phyloP scores from a whole-genome alignment of 2,113 vertebrate species.

The Globicephala melas region DNA sequence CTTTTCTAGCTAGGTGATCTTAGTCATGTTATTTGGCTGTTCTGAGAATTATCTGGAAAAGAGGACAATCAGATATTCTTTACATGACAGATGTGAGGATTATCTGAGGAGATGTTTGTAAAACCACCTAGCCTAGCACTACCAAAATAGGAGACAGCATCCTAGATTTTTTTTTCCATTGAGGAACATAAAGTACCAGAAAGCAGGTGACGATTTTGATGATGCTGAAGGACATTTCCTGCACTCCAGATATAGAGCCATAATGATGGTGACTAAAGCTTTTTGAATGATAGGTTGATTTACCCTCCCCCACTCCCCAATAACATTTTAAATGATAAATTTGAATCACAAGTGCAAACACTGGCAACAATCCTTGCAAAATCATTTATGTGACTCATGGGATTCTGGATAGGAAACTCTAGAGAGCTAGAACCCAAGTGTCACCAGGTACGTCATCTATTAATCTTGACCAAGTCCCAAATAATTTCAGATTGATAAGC shows the following conservation, averaged over 20 bases:
- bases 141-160: background rate
- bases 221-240: background rate
- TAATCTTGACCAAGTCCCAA: background rate
- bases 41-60: background rate
- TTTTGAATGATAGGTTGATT: background rate
- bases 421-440: background rate
- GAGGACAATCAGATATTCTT: background rate
- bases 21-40: background rate
- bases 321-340: background rate
- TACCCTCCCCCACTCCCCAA: background rate
- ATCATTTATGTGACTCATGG: background rate
- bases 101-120: background rate
- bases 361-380: background rate
- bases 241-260: background rate
- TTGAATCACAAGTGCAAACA: conserved; percentile 11
- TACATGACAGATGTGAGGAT: background rate
- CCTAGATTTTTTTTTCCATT: background rate
- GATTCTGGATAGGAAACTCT: background rate
- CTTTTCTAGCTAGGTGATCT: background rate
- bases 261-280: background rate
- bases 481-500: background rate
- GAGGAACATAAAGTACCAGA: background rate
- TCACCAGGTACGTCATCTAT: background rate
- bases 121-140: background rate
- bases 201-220: background rate